These are phyloP conservation scores for Zosterops pallidus DNA, from an alignment of 2,113 vertebrate species.

Conservation along the genomic window DNA sequence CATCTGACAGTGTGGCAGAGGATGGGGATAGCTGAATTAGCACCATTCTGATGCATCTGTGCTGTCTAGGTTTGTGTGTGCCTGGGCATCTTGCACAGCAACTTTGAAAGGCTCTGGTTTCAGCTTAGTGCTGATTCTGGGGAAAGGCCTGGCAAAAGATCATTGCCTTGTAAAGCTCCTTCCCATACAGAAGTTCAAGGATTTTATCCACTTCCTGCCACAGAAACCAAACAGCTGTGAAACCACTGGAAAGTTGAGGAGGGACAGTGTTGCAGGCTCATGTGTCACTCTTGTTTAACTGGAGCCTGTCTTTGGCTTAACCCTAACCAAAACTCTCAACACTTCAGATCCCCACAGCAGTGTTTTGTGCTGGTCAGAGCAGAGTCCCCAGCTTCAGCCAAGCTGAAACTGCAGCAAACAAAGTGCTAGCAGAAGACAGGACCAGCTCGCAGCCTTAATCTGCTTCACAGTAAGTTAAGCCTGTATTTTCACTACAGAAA, in stretches of 20 bases:
- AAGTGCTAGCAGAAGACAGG: background rate
- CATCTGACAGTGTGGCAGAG: conserved; percentile 36
- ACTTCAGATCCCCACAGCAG: background rate
- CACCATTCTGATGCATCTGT: background rate
- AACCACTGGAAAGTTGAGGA: background rate
- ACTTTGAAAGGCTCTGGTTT: conserved; percentile 42
- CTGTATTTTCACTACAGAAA: conserved; percentile 13
- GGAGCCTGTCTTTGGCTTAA: background rate
- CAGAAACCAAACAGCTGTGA: background rate
- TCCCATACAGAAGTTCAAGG: background rate
- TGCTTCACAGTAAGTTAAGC: background rate
- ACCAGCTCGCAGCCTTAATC: background rate
- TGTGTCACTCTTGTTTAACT: background rate
- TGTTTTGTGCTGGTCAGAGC: background rate
- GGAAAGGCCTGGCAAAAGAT: conserved; percentile 9
- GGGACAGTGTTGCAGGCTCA: background rate
- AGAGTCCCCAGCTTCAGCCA: background rate
- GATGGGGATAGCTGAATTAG: background rate
- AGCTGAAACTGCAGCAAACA: background rate
- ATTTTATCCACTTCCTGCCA: background rate
- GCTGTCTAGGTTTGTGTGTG: conserved; percentile 28
- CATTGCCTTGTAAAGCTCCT: background rate
- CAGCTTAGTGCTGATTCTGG: conserved; percentile 15
- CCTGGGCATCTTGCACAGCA: background rate
- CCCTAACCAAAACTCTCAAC: background rate